Conservation (phyloP, 2,113 vertebrate species). For the Raja brachyura region DNA sequence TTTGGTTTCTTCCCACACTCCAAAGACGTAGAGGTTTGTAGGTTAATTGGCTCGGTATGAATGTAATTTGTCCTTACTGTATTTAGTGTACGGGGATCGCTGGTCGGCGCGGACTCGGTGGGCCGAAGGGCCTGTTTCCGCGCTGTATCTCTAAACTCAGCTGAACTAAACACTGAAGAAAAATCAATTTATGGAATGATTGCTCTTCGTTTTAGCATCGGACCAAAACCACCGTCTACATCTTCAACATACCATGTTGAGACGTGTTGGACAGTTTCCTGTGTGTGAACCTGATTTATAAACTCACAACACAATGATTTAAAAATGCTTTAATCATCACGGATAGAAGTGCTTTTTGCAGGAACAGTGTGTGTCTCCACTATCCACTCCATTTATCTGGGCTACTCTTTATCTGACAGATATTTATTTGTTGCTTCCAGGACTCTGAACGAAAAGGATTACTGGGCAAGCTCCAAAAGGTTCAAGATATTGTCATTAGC, state of each 20-base stretch:
- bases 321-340: not conserved
- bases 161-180: not conserved
- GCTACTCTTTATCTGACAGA: not conserved
- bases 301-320: not conserved
- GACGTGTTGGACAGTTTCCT: not conserved
- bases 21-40: no score
- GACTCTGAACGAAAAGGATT: constrained; percentile 84
- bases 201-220: not conserved
- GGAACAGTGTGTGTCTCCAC: not conserved
- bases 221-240: not conserved
- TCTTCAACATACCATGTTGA: not conserved
- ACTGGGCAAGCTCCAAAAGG: constrained; percentile 92
- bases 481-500: constrained; percentile 84
- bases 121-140: no score
- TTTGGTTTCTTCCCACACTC: no score
- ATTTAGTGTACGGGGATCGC: no score
- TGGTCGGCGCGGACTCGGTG: no score
- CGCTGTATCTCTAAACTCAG: no score
- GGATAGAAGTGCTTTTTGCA: not conserved
- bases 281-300: not conserved
- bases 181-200: not conserved
- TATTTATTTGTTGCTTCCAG: constrained; percentile 53
- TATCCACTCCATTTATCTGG: not conserved
- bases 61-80: no score
- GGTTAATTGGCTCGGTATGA: no score